These are phyloP conservation scores for Drosophila neocordata DNA, from an alignment of 1,140 invertebrate species.

Conservation along the genomic window DNA sequence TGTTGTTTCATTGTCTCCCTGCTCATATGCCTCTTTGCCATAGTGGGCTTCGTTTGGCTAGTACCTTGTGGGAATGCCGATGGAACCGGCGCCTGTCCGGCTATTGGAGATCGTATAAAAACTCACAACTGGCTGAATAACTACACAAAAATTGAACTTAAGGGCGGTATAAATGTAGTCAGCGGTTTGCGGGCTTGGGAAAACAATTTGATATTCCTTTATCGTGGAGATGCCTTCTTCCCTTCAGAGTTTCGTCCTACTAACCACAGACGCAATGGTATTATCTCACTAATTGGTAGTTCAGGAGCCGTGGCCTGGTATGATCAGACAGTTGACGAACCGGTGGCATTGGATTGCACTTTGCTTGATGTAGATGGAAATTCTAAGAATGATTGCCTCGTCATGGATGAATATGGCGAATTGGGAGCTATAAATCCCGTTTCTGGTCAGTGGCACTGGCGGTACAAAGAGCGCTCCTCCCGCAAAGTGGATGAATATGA, in stretches of 20 bases:
- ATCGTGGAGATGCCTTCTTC: slow-evolving; percentile 86
- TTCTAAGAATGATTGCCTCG: slow-evolving; percentile 88
- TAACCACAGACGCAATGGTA: slow-evolving; percentile 84
- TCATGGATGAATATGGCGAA: slow-evolving; percentile 87
- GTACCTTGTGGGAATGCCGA: slow-evolving; percentile 87
- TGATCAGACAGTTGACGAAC: slow-evolving; percentile 85
- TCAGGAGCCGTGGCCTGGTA: slow-evolving; percentile 87
- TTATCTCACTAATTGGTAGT: slow-evolving; percentile 86
- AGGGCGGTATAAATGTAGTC: slow-evolving; percentile 88
- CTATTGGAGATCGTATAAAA: slow-evolving; percentile 83
- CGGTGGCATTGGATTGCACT: slow-evolving; percentile 88
- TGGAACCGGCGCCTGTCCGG: slow-evolving; percentile 85
- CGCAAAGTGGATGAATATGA: slow-evolving; percentile 84
- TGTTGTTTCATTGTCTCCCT: slow-evolving; percentile 88
- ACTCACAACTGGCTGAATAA: slow-evolving; percentile 88
- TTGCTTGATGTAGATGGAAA: slow-evolving; percentile 88
- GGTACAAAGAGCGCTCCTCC: slow-evolving; percentile 84
- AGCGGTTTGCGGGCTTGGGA: slow-evolving; percentile 85
- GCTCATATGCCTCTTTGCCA: slow-evolving; percentile 87
- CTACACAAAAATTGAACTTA: slow-evolving; percentile 88
- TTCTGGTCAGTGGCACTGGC: slow-evolving; percentile 86
- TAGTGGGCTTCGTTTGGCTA: slow-evolving; percentile 89
- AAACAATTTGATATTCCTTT: slow-evolving; percentile 88
- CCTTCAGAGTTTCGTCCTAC: slow-evolving; percentile 83
- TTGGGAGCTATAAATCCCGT: slow-evolving; percentile 88